Base-by-base conservation (phyloP, 2,113 vertebrate genomes). In the Urocolius indicus region DNA sequence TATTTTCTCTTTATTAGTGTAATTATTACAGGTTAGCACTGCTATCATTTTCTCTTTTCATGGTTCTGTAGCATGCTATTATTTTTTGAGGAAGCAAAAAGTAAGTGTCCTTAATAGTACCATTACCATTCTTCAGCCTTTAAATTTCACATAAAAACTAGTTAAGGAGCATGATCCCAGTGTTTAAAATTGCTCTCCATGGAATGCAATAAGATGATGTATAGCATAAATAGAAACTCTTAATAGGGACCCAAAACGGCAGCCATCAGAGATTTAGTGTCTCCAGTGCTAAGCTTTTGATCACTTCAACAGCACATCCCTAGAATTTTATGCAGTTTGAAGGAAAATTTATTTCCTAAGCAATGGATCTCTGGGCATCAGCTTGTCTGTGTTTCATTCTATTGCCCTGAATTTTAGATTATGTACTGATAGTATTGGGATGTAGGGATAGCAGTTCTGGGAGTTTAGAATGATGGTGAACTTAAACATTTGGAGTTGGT, bases 1-100 rank as follows among this genome's bases (percentile, higher is more conserved):
- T 93, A 17, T 90, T 90, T 97, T 94, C 80, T 91, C 87, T 97
- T 95, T 97, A 97, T 97, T 97, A 90, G 83, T 87, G 66, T 92
- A 96, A 97, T 97, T 97, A 96, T 94, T 97, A 71, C 80, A 89
- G 94, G 96, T 97, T 97, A 97, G 77, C 77, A 4, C 72, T 68
- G 89, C 92, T 91, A 94, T 96, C 77, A 92, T 94, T 96, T 96
- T 96, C 82, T 93, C 91, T 87, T 93, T 95, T 93, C 93, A 71
- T 66, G 88, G 65, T 58, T 92, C 79, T 89, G 52, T 75, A 95
- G 57, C 89, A 73, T 81, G 87, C 87, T 94, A 85, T 96, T 96
- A 96, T 87, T 95, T 92, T 95, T 92, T 95, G 75, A 83, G 77
- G 52, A 87, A 80, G 85, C 77, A 92, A 96, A 96, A 96, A 87